A percentile compares a stretch with the other conserved stretches of the same genome.
phyloP scores from a whole-genome alignment of 2,113 vertebrate species.

The Corythornis cristatus region DNA sequence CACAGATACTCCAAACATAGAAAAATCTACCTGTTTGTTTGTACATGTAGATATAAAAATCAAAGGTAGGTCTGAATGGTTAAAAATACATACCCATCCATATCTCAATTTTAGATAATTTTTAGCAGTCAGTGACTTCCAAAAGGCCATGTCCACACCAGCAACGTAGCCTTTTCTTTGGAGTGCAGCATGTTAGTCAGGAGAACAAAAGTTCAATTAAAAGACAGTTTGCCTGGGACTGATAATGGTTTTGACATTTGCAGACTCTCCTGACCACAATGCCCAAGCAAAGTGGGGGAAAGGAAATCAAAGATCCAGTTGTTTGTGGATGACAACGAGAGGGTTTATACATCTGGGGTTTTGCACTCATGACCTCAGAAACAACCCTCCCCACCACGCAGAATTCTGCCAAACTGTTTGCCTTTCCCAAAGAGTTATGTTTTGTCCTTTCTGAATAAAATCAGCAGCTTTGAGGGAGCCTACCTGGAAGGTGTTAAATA shows the following conservation, averaged over 20 bases:
- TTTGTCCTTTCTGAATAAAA: not conserved
- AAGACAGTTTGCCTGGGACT: slow-evolving; percentile 30
- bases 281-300: not conserved
- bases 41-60: not conserved
- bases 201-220: slow-evolving; percentile 67
- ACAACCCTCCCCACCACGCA: not conserved
- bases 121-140: slow-evolving; percentile 6
- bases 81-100: not conserved
- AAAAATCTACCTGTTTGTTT: not conserved
- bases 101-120: not conserved
- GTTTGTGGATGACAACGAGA: not conserved
- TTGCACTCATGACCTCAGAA: not conserved
- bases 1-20: not conserved
- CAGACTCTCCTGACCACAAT: slow-evolving; percentile 40
- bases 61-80: not conserved
- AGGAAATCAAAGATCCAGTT: slow-evolving; percentile 14
- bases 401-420: not conserved
- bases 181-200: slow-evolving; percentile 17
- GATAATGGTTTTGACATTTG: slow-evolving; percentile 77
- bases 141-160: slow-evolving; percentile 6
- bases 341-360: not conserved
- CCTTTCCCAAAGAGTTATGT: not conserved
- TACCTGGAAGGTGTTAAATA: not conserved
- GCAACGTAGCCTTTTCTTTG: not conserved
- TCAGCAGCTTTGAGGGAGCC: not conserved